These are phyloP conservation scores for Amphibalanus amphitrite DNA, from an alignment of 1,140 invertebrate genomes.

Conservation along the genomic window DNA sequence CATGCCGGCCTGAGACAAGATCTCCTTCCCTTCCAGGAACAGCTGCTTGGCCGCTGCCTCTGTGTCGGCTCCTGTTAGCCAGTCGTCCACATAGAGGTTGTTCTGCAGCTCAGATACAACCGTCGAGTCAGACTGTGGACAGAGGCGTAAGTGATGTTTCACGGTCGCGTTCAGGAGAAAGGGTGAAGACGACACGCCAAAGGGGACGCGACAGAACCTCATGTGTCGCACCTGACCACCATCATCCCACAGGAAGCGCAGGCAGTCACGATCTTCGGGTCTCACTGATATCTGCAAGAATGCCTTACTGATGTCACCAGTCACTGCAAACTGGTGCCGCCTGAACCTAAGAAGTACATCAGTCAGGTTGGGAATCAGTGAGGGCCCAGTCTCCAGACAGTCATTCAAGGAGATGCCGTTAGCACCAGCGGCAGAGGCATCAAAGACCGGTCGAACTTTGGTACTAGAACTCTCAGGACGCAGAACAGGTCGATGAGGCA, in stretches of 20 bases:
- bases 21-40: background rate
- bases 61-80: background rate
- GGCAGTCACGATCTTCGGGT: background rate
- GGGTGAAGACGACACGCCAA: background rate
- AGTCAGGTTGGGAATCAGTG: background rate
- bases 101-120: background rate
- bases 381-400: background rate
- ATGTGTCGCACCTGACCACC: background rate
- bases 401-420: background rate
- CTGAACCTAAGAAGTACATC: background rate
- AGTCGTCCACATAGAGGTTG: background rate
- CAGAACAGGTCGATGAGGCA: background rate
- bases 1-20: background rate
- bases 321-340: background rate
- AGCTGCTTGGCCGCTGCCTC: too few species aligned
- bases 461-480: background rate
- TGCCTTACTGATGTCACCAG: background rate
- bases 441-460: background rate
- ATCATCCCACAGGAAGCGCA: background rate
- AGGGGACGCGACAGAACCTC: background rate
- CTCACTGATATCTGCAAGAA: background rate
- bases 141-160: background rate
- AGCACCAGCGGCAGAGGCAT: background rate
- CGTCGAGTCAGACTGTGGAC: background rate
- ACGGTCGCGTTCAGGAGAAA: background rate